Conservation (phyloP, 1,140 invertebrate genomes). For the Drosophila carrolli region DNA sequence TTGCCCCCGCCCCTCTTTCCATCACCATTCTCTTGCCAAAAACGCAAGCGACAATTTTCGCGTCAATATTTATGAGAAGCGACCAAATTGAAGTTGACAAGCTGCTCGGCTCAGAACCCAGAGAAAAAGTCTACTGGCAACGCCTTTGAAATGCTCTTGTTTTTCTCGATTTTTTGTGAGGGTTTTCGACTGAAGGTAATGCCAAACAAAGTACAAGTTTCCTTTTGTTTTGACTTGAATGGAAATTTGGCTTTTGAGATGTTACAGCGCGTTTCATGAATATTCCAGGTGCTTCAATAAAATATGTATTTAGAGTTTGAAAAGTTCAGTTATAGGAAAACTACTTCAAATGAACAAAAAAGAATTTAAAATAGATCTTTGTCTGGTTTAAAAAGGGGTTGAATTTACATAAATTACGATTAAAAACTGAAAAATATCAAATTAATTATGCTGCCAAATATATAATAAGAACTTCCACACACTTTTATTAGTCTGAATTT, state of each 20-base stretch:
- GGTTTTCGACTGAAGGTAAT: constrained; percentile 1
- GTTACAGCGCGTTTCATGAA: constrained; percentile 13
- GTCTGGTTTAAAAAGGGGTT: no score
- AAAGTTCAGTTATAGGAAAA: neutral
- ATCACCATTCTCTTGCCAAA: constrained; percentile 13
- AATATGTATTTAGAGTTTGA: no score
- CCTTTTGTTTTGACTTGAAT: constrained; percentile 29
- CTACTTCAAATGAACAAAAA: neutral
- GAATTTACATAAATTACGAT: no score
- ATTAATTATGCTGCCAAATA: no score
- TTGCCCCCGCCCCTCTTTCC: neutral
- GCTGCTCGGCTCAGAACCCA: constrained; percentile 8
- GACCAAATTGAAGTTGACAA: constrained; percentile 57
- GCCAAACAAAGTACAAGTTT: constrained; percentile 24
- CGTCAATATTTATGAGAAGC: constrained; percentile 77
- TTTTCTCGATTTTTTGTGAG: constrained; percentile 9
- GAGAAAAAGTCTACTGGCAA: constrained; percentile 2
- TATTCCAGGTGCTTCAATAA: neutral
- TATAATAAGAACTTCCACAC: no score
- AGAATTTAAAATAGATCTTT: no score
- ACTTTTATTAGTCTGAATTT: constrained; percentile 7
- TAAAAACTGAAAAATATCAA: no score
- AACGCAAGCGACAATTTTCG: constrained; percentile 76
- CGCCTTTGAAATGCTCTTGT: constrained; percentile 24
- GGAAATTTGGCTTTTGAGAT: constrained; percentile 18